phyloP scores from a whole-genome alignment of 2,888 invertebrate species.

The Clunio marinus region DNA sequence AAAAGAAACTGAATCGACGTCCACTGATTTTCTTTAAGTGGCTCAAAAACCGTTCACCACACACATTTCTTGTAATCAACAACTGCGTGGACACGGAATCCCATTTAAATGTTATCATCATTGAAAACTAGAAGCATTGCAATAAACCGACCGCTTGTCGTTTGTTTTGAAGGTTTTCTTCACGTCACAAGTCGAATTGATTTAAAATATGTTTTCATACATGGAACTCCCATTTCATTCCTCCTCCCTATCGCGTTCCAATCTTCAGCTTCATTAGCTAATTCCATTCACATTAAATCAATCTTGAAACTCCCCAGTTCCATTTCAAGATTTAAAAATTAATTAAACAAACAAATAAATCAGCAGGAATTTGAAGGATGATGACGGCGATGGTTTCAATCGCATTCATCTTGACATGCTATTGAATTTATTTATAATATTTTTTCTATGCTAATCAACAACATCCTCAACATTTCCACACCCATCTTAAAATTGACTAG shows the following conservation, averaged over 20 bases:
- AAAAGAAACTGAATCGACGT: background rate
- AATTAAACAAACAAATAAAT: conserved; percentile 9
- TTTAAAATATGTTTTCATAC: too few species aligned
- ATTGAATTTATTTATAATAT: background rate
- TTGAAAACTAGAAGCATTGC: too few species aligned
- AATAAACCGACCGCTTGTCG: too few species aligned
- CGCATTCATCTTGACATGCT: background rate
- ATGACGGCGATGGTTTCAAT: background rate
- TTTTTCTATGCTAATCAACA: background rate
- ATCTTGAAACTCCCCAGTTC: background rate
- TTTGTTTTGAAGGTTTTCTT: too few species aligned
- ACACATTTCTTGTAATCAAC: too few species aligned
- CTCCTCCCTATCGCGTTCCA: background rate
- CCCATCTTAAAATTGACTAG: background rate
- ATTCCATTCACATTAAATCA: background rate
- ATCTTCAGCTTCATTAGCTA: background rate
- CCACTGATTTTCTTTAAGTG: conserved; percentile 1
- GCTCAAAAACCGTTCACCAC: conserved; percentile 12
- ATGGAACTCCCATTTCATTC: background rate
- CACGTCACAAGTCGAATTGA: too few species aligned
- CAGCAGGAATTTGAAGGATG: conserved; percentile 1
- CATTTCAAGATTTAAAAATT: conserved; percentile 1
- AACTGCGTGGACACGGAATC: too few species aligned
- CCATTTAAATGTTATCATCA: too few species aligned
- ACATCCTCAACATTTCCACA: background rate